Evolutionary conservation across 1,140 invertebrate species (phyloP), one percentile per base, ranked within the genome.

Genomic region (Phenacoccus solenopsis): DNA sequence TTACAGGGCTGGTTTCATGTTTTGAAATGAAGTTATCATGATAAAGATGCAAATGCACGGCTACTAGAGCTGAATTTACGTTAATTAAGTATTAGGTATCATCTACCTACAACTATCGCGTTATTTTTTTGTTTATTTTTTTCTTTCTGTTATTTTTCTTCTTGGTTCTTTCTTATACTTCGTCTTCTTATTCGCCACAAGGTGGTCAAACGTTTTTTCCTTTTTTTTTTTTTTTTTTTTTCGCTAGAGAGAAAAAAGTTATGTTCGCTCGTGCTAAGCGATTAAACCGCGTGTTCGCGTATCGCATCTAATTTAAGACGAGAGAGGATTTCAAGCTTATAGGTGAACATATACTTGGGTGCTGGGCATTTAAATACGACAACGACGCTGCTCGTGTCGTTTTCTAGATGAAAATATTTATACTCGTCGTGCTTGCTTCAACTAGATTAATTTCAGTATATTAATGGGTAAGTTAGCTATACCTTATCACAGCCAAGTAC

Each of bases 31-130:
- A 64, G 59, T 64, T 64, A 64, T 64, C 59, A 64, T 64, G 59
- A 64, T 64, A 64, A 64, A 64, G 59, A 64, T 64, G 59, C 59
- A 64, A 64, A 64, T 64, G 59, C 25, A 64, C 59, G 9, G 59
- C 59, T 64, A 64, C 59, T 25, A 64, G 59, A 64, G 25, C 59
- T 24, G 59, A 64, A 64, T 64, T 64, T 27, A 64, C 59, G 59
- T 64, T 64, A 64, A 64, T 64, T 64, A 64, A 64, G 59, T 64
- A 64, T 64, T 64, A 64, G 59, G 59, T 64, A 64, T 22, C 59
- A 25, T 64, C 59, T 64, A 64, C 25, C 59, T 64, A 64, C 59
- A 64, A 64, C 59, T 64, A 10, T 25, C 10, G 59, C 59, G 59
- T 9, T 49, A 27, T 64, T 64, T 64, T 64, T 64, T 24, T 64